Evolutionary conservation across 2,888 invertebrate species (phyloP), one percentile per base, ranked within the genome.

Genomic region (Tenthredo livida): DNA sequence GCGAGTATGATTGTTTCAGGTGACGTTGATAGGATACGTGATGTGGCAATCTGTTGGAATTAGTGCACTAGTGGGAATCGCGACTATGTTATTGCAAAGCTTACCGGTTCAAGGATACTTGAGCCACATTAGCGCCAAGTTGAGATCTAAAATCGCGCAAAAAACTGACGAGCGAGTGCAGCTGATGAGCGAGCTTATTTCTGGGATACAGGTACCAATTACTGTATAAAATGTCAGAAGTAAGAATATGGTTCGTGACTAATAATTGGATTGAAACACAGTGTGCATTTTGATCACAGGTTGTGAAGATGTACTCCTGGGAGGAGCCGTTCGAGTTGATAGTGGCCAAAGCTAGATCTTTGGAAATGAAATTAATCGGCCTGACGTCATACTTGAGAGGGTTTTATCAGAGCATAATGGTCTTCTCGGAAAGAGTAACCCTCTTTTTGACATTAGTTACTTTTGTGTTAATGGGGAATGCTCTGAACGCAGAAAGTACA

Each of bases 261-360:
- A n/a, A n/a, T 54, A 5, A 17, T 54, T 17, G 1, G n/a, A 54
- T 54, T 2, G n/a, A n/a, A n/a, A 54, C 33, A 17, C n/a, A 6
- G 6, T n/a, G n/a, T 10, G 12, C 12, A 47, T n/a, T 25, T 10
- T 54, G 33, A 33, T n/a, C 54, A 91, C 96, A 97, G 94, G 97
- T 98, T 2, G 98, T 98, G 88, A 98, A 98, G 95, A 98, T 98
- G 98, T 98, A 98, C 92, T 97, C 98, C 15, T 98, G 98, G 97
- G 98, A 98, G 92, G 96, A 96, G 89, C 97, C 98, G 0, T 98
- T 98, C 91, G 96, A 97, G 86, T 95, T 96, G 87, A 95, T 98
- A n/a, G 96, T 98, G 17, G 95, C 96, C 12, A 93, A 96, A 85
- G 96, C 97, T 2, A 94, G 98, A 90, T 96, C 96, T 94, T 97